These are phyloP conservation scores for Hyposoter dolosus DNA, from an alignment of 2,888 invertebrate genomes.

Conservation along the genomic window DNA sequence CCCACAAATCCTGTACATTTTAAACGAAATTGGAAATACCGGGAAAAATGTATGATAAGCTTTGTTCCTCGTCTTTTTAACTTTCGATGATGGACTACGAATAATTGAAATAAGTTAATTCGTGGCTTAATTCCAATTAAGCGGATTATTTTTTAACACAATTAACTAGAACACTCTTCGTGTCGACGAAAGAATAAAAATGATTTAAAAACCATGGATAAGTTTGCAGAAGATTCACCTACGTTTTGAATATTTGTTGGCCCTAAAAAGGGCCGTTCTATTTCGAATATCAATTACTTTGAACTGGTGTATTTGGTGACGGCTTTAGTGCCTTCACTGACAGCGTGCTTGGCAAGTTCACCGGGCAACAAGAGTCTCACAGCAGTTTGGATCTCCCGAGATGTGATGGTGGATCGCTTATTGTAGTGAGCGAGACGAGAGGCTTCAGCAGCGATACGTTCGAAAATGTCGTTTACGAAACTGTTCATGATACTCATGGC, in stretches of 20 bases:
- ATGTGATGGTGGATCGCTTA: neutral
- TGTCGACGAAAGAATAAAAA: too few species aligned
- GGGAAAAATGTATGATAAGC: too few species aligned
- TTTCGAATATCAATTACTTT: neutral
- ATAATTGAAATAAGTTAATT: too few species aligned
- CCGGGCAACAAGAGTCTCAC: conserved; percentile 12
- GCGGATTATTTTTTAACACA: too few species aligned
- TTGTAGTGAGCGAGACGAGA: neutral
- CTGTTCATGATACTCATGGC: conserved; percentile 24
- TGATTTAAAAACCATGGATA: neutral
- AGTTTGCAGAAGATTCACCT: neutral
- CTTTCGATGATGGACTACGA: too few species aligned
- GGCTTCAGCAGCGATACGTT: conserved; percentile 17
- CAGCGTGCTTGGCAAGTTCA: conserved; percentile 17
- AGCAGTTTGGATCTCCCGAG: conserved; percentile 15
- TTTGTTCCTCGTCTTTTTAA: too few species aligned
- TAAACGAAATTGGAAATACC: too few species aligned
- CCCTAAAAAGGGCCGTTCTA: conserved; percentile 26
- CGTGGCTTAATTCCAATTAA: too few species aligned
- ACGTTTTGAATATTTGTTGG: conserved; percentile 5
- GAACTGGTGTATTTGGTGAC: neutral
- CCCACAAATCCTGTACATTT: too few species aligned
- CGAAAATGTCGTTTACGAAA: conserved; percentile 14
- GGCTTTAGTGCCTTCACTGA: conserved; percentile 11
- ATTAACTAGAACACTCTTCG: too few species aligned